These are phyloP conservation scores for Oriolus oriolus DNA, from an alignment of 2,113 vertebrate species.

Conservation along the genomic window DNA sequence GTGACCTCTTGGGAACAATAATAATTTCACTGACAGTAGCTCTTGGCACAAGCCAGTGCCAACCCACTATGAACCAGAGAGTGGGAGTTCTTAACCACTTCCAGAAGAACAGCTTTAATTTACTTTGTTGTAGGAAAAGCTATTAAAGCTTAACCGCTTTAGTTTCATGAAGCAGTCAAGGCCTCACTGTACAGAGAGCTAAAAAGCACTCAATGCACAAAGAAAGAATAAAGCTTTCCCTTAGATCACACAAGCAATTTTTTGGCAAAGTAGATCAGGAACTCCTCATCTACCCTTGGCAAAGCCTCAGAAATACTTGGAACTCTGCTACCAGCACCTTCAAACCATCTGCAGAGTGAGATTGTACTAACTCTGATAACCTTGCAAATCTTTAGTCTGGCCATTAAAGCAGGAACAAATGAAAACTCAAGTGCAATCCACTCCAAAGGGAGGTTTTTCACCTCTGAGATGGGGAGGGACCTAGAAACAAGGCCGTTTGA, in stretches of 20 bases:
- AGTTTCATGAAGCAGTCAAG: not conserved
- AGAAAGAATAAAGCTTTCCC: not conserved
- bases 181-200: not conserved
- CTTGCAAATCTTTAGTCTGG: not conserved
- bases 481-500: not conserved
- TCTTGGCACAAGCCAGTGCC: slow-evolving; percentile 7
- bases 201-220: not conserved
- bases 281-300: not conserved
- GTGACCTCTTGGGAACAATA: slow-evolving; percentile 25
- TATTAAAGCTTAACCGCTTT: not conserved
- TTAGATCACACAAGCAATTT: not conserved
- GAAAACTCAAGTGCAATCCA: not conserved
- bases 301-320: not conserved
- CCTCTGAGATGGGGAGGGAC: not conserved
- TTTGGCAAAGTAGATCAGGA: not conserved
- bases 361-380: not conserved
- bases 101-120: slow-evolving; percentile 2
- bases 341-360: not conserved
- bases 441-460: not conserved
- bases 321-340: not conserved
- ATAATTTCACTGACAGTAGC: slow-evolving; percentile 35
- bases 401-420: not conserved
- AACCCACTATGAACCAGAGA: not conserved
- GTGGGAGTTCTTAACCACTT: slow-evolving; percentile 21
- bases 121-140: not conserved